Base-by-base conservation (phyloP, 2,797 vertebrate genomes). In the Cyclopterus lumpus region DNA sequence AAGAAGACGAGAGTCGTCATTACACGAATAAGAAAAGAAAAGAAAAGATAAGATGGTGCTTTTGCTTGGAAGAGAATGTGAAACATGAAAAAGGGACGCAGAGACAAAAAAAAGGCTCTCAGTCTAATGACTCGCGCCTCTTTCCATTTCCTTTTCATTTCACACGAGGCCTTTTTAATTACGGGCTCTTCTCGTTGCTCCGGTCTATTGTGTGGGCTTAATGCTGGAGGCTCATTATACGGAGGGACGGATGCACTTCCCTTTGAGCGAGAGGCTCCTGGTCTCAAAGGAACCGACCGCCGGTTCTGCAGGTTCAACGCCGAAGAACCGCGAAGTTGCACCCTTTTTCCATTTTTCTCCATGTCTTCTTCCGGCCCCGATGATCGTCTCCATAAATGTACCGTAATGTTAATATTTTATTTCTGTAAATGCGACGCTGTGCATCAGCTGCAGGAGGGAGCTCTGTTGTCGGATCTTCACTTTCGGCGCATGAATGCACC, bases 131-230 rank as follows among this genome's bases (percentile, higher is more conserved):
- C 73, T 88, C 80, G 5, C 66, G 58, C 61, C 66, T 62, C 71
- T 5, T 83, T 83, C 64, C 63, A 24, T 83, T 82, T 75, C 71
- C 59, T 71, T 88, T 87, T 84, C 60, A 85, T 88, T 85, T 88
- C 81, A 72, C 63, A 87, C 90, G 91, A 90, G 71, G 88, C 72
- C 84, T 28, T 28, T 80, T 85, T 90, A 90, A 91, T 90, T 80
- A 86, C 79, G 73, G 28, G 58, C 83, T 81, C 53, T 79, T 86
- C 73, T 80, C 9, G 75, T 69, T 64, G 77, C 65, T 44, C 55
- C 11, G 34, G 44, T 77, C 86, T 64, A 82, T 89, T 91, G 83
- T 92, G 73, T 51, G 58, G 65, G 42, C 24, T 75, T 72, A 30
- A 44, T 55, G 55, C 73, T 59, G 60, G 38, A 58, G 69, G 60